Base-by-base conservation (phyloP, 2,797 vertebrate species). In the Ctenochaetus hawaiiensis region DNA sequence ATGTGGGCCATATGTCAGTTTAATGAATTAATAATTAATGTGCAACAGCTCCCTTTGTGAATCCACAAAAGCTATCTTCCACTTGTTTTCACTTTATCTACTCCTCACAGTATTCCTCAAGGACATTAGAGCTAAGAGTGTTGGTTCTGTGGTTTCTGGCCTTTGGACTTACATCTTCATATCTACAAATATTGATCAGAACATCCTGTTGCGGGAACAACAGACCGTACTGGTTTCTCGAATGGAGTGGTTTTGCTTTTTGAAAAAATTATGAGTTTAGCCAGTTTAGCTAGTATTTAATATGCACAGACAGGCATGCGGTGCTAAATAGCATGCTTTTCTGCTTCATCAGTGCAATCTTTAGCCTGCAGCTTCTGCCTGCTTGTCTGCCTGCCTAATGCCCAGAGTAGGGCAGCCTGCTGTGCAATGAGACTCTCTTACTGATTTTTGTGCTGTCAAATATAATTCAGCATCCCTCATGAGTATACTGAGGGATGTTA, bases 271-370 rank as follows among this genome's bases (percentile, higher is more conserved):
- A 47, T 18, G 22, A 72, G 69, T 80, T 75, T 57, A 67, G 60
- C 75, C 68, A 61, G 63, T 87, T 89, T 67, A 69, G 74, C 80
- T 81, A 11, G 30, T 86, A 68, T 91, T 93, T 93, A 91, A 94
- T 93, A 92, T 94, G 91, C 91, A 90, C 77, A 92, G 92, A 93
- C 88, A 89, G 87, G 89, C 91, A 90, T 90, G 89, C 87, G 90
- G 83, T 81, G 88, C 90, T 94, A 94, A 95, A 93, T 93, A 92
- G 94, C 89, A 89, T 85, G 90, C 89, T 93, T 94, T 92, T 94
- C 91, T 94, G 93, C 92, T 92, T 91, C 94, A 94, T 92, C 91
- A 90, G 92, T 91, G 89, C 86, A 93, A 83, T 92, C 84, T 93
- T 87, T 90, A 91, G 91, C 91, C 94, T 85, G 85, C 84, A 93